These are phyloP conservation scores for Aix galericulata DNA, from an alignment of 2,113 vertebrate species.

Conservation along the genomic window DNA sequence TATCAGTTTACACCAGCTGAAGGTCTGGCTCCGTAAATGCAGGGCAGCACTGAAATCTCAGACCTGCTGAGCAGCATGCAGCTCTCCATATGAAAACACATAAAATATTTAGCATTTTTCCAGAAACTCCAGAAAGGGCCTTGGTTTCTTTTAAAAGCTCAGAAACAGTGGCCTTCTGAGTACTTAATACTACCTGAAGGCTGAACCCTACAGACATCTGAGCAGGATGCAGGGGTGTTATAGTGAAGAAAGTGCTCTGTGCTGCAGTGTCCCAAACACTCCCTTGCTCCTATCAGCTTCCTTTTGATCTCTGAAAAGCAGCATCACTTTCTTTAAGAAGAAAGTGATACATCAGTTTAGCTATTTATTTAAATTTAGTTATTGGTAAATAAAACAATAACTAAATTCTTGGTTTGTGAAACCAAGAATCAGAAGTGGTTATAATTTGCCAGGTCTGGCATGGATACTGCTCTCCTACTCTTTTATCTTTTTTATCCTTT, in stretches of 20 bases:
- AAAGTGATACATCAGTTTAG: background rate
- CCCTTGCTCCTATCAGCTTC: background rate
- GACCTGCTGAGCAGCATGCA: background rate
- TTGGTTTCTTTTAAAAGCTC: background rate
- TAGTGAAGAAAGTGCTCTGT: background rate
- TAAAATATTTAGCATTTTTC: background rate
- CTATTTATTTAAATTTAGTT: background rate
- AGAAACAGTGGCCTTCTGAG: background rate
- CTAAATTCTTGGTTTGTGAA: background rate
- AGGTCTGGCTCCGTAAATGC: background rate
- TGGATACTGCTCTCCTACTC: background rate
- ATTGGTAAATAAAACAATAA: background rate
- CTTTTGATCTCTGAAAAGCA: background rate
- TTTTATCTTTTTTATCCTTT: background rate
- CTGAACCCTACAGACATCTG: background rate
- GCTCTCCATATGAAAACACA: background rate
- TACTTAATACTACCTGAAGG: background rate
- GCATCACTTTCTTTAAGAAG: background rate
- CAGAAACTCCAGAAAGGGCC: background rate
- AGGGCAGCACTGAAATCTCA: background rate
- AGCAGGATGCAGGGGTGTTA: background rate
- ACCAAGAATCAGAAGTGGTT: background rate
- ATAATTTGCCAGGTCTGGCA: background rate
- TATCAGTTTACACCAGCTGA: conserved; percentile 12
- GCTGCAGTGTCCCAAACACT: background rate